Percentiles rank a stretch among this genome's conserved stretches.
Conservation (phyloP, 2,113 vertebrate genomes). For the human (Homo sapiens) region DNA sequence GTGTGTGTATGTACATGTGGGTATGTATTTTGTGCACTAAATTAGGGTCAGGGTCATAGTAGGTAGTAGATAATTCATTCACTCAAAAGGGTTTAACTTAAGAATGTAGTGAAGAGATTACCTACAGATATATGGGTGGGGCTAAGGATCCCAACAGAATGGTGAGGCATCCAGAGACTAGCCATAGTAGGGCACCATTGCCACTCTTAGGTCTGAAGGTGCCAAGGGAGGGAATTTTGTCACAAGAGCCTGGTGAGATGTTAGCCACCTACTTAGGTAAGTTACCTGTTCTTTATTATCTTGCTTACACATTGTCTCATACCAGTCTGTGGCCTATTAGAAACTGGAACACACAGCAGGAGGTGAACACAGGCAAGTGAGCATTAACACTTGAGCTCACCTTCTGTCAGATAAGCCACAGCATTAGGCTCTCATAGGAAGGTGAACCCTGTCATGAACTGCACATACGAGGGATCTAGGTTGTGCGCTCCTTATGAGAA, state of each 20-base stretch:
- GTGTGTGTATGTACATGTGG: neutral
- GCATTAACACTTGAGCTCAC: too few species aligned
- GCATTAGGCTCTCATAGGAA: too few species aligned
- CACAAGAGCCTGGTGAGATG: neutral
- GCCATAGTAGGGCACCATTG: neutral
- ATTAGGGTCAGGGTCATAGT: neutral
- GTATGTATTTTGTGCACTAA: neutral
- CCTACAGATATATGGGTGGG: neutral
- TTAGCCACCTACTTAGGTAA: neutral
- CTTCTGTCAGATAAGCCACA: too few species aligned
- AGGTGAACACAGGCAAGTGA: too few species aligned
- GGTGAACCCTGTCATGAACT: too few species aligned
- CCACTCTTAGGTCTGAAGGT: neutral
- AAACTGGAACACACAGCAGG: too few species aligned
- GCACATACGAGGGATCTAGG: too few species aligned
- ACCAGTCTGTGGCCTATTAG: too few species aligned
- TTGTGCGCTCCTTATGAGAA: too few species aligned
- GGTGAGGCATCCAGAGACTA: neutral
- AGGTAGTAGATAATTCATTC: neutral
- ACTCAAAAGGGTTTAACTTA: neutral
- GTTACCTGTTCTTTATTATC: neutral
- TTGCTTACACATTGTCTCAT: neutral
- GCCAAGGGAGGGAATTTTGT: neutral
- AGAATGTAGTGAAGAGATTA: neutral
- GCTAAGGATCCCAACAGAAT: neutral